Evolutionary conservation across 2,888 invertebrate species (phyloP).

Genomic region (Leucophenga montana): DNA sequence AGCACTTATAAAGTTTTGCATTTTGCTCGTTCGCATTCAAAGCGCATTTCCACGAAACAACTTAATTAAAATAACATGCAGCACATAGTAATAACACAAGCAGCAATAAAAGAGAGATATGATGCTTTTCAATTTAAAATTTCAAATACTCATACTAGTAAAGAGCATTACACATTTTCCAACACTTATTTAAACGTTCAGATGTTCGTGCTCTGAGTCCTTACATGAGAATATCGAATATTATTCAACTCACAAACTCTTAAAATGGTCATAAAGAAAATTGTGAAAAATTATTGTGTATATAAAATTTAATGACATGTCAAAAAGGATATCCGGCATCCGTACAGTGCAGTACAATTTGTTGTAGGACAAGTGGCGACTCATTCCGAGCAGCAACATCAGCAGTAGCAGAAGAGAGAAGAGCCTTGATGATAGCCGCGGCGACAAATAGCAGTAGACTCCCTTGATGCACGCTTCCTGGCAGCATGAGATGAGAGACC

Average conservation of each 20-base stretch:
- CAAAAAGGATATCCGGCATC: slow-evolving; percentile 68
- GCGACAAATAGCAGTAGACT: slow-evolving; percentile 29
- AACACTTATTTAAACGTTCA: not conserved
- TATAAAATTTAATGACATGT: slow-evolving; percentile 68
- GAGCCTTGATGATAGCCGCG: slow-evolving; percentile 28
- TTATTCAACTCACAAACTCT: slow-evolving; percentile 42
- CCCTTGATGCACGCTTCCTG: slow-evolving; percentile 19
- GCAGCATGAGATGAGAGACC: slow-evolving; percentile 47
- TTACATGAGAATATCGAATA: slow-evolving; percentile 1
- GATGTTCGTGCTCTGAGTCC: not conserved
- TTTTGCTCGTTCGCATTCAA: too few species aligned
- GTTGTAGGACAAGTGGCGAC: slow-evolving; percentile 39
- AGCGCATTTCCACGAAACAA: too few species aligned
- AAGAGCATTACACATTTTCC: not conserved
- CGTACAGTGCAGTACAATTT: slow-evolving; percentile 43
- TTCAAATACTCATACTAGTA: too few species aligned
- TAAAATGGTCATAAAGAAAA: slow-evolving; percentile 64
- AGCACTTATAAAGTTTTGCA: too few species aligned
- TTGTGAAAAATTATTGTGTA: slow-evolving; percentile 66
- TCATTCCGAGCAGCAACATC: slow-evolving; percentile 31
- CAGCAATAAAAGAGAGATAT: too few species aligned
- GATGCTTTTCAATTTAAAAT: too few species aligned
- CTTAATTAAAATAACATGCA: too few species aligned
- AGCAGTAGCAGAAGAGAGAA: too few species aligned
- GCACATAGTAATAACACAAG: too few species aligned